Evolutionary conservation across 2,888 invertebrate species (phyloP), one percentile per base, ranked within the genome.

Genomic region (Apotomis capreana): DNA sequence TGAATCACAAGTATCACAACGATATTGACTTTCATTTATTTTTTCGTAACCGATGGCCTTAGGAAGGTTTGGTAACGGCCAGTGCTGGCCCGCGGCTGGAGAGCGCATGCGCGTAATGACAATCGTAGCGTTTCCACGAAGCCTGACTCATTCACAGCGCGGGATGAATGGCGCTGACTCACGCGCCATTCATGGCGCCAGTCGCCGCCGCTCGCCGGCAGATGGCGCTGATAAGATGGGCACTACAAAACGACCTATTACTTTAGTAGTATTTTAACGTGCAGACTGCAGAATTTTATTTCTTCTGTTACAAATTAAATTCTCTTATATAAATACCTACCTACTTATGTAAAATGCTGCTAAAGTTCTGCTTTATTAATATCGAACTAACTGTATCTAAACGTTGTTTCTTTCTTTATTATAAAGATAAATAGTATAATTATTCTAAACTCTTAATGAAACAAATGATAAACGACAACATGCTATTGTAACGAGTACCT

Each of bases 131-230:
- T 49, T 74, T 74, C 74, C 60, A 60, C 68, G 74, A 74, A 74
- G 68, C 57, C 58, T 71, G 74, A 71, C n/a, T 71, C 74, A 71
- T 63, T 61, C 54, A 54, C 52, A 26, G 13, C 57, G 64, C 63
- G 62, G 68, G 15, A 72, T 76, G 73, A 76, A 76, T 74, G 74
- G 68, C 59, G 70, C 58, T 90, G 90, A 91, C 77, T 90, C 91
- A 89, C 77, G 70, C 74, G 76, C 78, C 91, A 92, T 92, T 92
- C 90, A 91, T 84, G 88, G 86, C 83, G 84, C 73, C 74, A 69
- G 73, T 44, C 37, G 67, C 13, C 51, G 36, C 57, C 62, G 37
- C 54, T 57, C 46, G 26, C 10, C 77, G 74, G 74, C 74, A 87
- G 88, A 83, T 86, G 88, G 85, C 84, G 83, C 75, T 84, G 61